Conservation (phyloP, 2,113 vertebrate species). For the Odobenus rosmarus region DNA sequence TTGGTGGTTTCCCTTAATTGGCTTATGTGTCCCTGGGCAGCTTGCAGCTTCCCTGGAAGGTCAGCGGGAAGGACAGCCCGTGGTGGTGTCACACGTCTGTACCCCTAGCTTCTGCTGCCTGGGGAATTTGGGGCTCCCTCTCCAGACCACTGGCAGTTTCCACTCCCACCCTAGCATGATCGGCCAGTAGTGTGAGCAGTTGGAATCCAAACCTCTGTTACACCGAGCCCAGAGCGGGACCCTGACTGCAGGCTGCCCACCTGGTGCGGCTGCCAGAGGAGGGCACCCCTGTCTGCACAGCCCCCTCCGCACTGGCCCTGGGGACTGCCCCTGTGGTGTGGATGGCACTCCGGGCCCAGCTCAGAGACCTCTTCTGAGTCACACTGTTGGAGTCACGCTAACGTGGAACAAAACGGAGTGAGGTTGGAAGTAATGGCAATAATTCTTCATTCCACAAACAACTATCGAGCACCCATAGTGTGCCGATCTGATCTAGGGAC, state of each 20-base stretch:
- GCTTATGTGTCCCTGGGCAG: background rate
- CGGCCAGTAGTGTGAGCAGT: accelerated
- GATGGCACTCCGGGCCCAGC: background rate
- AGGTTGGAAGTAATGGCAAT: background rate
- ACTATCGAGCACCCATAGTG: background rate
- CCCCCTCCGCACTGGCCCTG: background rate
- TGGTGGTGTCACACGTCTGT: background rate
- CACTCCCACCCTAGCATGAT: background rate
- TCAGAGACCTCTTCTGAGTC: background rate
- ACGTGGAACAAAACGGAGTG: background rate
- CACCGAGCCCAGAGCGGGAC: background rate
- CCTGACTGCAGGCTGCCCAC: background rate
- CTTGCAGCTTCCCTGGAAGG: background rate
- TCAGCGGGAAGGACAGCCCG: background rate
- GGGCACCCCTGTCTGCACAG: background rate
- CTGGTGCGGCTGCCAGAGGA: background rate
- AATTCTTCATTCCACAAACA: background rate
- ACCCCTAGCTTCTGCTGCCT: background rate
- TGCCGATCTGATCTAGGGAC: background rate
- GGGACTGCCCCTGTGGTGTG: accelerated
- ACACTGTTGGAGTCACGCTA: background rate
- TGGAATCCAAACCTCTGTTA: background rate
- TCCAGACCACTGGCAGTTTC: background rate
- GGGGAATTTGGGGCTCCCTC: background rate
- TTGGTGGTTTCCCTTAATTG: background rate